Base-by-base conservation (phyloP, 2,888 invertebrate genomes). In the Lamproptera curius region DNA sequence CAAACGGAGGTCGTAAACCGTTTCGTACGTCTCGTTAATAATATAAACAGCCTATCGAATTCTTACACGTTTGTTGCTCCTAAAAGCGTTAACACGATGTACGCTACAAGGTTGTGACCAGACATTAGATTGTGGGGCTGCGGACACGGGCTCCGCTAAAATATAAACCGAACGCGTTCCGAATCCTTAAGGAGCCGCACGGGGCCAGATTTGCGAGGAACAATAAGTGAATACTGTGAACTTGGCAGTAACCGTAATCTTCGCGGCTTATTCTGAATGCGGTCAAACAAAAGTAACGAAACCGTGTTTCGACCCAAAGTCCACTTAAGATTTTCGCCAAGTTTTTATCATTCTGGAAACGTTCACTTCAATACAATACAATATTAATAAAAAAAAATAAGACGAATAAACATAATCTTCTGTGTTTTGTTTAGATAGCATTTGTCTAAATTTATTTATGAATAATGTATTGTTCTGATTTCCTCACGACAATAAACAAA, bases 41-140 rank as follows among this genome's bases (percentile, higher is more conserved):
- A 70, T 67, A 61, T 58, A 57, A 58, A 61, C 57, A 57, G 62
- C 65, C 60, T 67, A 70, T 74, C 66, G 59, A 79, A 75, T 76
- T 58, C 70, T 67, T 63, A 67, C 77, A 77, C 76, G 80, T 76
- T 66, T 67, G 61, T 68, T 76, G 67, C 76, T 81, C 81, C 75
- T 77, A 78, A 78, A 70, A 76, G 72, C 70, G 76, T 78, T 79
- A 78, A 72, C 70, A 75, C 72, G 77, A 76, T 76, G 70, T 62
- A 76, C 28, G 55, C 56, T 55, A 69, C 81, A 79, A 71, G 72
- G 64, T 67, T 69, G 67, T 63, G 76, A 69, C 70, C 70, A 74
- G 61, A 62, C 68, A 58, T 54, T 60, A 57, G 57, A 59, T 64
- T 63, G 59, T 55, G 60, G 65, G 77, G 73, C 76, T 75, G 76